These are phyloP conservation scores for Lepidocolaptes lacrymiger DNA, from an alignment of 2,797 vertebrate genomes.

Conservation along the genomic window DNA sequence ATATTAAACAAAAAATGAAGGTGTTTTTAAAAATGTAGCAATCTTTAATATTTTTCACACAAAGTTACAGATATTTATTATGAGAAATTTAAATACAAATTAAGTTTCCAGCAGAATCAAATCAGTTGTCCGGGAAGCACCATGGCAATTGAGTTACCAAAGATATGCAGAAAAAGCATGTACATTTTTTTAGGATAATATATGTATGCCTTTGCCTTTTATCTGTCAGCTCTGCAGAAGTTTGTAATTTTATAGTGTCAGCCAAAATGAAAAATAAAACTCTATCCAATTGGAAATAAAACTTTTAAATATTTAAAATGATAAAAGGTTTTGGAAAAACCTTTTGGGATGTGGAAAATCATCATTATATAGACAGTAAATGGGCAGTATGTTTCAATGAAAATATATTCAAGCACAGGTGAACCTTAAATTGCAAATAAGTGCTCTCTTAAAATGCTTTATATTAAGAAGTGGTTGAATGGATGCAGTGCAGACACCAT, in stretches of 20 bases:
- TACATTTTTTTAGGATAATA: background rate
- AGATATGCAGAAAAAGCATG: background rate
- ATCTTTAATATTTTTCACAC: background rate
- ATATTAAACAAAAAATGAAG: background rate
- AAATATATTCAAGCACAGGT: background rate
- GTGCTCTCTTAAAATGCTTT: no score
- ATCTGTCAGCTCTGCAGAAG: background rate
- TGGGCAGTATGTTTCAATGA: background rate
- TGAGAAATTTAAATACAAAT: background rate
- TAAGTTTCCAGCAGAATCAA: background rate
- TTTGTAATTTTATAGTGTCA: background rate
- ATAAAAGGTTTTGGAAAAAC: background rate
- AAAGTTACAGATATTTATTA: background rate
- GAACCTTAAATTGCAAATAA: background rate
- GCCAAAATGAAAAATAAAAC: background rate
- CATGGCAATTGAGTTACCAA: accelerated
- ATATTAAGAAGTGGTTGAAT: background rate
- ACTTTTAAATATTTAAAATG: background rate
- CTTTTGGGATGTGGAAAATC: background rate
- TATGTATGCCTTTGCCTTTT: background rate
- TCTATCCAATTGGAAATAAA: background rate
- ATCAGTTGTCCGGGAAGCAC: background rate
- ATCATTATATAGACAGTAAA: background rate
- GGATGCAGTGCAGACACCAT: background rate
- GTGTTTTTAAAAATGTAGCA: background rate